Conservation (phyloP, 1,140 invertebrate species). For the Pogonus chalceus region DNA sequence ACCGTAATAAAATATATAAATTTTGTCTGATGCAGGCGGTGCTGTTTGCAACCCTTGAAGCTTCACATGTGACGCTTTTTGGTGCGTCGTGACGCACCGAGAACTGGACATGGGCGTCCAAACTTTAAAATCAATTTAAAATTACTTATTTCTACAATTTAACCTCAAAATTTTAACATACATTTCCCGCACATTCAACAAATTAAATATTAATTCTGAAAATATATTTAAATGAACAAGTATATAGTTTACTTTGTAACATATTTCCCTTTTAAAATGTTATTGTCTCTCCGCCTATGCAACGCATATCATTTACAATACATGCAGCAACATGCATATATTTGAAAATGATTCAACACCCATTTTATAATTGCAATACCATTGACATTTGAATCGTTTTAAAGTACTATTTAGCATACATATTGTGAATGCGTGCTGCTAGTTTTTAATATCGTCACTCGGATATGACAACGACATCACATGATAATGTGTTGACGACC, state of each 20-base stretch:
- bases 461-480: background rate
- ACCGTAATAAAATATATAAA: constrained; percentile 13
- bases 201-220: too few species aligned
- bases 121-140: too few species aligned
- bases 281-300: background rate
- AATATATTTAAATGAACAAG: too few species aligned
- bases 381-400: constrained; percentile 3
- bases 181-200: too few species aligned
- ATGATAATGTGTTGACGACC: background rate
- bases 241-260: too few species aligned
- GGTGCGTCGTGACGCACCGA: background rate
- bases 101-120: too few species aligned
- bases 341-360: background rate
- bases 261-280: too few species aligned
- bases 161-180: too few species aligned
- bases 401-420: constrained; percentile 3
- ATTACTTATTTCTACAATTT: too few species aligned
- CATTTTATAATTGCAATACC: constrained; percentile 1
- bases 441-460: constrained; percentile 2
- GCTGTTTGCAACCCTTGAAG: background rate
- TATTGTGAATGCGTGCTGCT: background rate
- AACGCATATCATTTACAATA: background rate
- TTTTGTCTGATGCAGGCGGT: constrained; percentile 1
- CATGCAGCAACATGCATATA: background rate
- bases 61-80: background rate